Conservation (phyloP, 2,113 vertebrate genomes). For the Pitta sordida region DNA sequence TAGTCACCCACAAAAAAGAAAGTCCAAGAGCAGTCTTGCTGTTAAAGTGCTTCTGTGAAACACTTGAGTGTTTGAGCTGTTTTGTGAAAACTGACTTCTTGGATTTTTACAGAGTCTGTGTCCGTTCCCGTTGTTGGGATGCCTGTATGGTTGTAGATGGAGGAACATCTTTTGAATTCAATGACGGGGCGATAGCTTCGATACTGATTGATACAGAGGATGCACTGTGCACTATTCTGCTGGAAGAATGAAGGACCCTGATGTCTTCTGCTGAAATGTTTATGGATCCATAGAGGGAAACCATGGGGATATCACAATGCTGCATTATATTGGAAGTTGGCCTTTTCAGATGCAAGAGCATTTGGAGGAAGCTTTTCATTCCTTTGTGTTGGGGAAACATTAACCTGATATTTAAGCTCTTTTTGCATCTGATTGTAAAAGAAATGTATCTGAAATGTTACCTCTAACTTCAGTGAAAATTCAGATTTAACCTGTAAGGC, state of each 20-base stretch:
- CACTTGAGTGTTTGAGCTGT: background rate
- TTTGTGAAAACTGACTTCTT: background rate
- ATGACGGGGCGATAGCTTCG: conserved; percentile 93
- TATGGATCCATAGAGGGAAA: conserved; percentile 28
- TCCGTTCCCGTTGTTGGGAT: conserved; percentile 95
- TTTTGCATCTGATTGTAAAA: conserved; percentile 9
- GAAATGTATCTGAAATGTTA: background rate
- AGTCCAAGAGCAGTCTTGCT: background rate
- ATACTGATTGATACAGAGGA: conserved; percentile 86
- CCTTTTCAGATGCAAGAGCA: conserved; percentile 19
- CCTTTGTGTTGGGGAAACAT: conserved; percentile 19
- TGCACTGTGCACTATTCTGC: conserved; percentile 87
- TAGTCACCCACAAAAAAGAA: background rate
- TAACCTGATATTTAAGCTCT: conserved; percentile 18
- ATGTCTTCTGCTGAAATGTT: conserved; percentile 6
- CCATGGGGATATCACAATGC: conserved; percentile 39
- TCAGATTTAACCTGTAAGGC: conserved; percentile 5
- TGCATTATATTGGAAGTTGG: conserved; percentile 26
- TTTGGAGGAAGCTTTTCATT: conserved; percentile 35
- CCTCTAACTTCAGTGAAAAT: conserved; percentile 19
- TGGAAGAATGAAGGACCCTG: conserved; percentile 75
- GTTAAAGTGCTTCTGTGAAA: background rate
- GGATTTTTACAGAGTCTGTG: conserved; percentile 79
- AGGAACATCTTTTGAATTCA: conserved; percentile 96
- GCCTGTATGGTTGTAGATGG: conserved; percentile 98